These are phyloP conservation scores for Heteronetta atricapilla DNA, from an alignment of 2,113 vertebrate species.

Conservation along the genomic window DNA sequence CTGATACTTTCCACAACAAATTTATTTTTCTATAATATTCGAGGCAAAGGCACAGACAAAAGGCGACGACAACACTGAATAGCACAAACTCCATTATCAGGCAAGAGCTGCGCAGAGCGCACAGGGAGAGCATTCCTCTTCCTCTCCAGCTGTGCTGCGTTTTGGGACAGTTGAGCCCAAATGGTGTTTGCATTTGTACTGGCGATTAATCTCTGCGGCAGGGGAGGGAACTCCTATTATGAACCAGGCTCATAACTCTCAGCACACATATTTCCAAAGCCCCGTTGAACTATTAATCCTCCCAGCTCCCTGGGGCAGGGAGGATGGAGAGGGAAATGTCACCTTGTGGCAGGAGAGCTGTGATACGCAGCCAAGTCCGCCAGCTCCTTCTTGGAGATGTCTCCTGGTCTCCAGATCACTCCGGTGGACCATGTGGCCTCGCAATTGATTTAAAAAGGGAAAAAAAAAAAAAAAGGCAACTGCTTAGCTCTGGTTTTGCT, in stretches of 20 bases:
- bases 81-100: background rate
- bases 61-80: background rate
- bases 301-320: background rate
- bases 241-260: constrained; percentile 31
- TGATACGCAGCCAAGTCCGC: constrained; percentile 22
- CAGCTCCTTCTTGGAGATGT: background rate
- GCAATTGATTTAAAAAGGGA: constrained; percentile 41
- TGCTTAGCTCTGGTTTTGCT: constrained; percentile 48
- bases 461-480: background rate
- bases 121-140: background rate
- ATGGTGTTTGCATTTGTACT: background rate
- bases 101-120: background rate
- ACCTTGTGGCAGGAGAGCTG: constrained; percentile 50
- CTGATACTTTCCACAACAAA: fast-evolving
- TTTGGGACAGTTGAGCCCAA: background rate
- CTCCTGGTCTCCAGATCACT: constrained; percentile 38
- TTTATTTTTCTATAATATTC: background rate
- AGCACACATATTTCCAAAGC: constrained; percentile 9
- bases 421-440: constrained; percentile 18
- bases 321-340: constrained; percentile 48
- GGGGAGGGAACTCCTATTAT: constrained; percentile 15
- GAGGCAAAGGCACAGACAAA: background rate
- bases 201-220: constrained; percentile 1
- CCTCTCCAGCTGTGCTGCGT: background rate
- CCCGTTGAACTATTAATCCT: constrained; percentile 33